phyloP scores from a whole-genome alignment of 2,113 vertebrate genomes.

The Neolamprologus brichardi region DNA sequence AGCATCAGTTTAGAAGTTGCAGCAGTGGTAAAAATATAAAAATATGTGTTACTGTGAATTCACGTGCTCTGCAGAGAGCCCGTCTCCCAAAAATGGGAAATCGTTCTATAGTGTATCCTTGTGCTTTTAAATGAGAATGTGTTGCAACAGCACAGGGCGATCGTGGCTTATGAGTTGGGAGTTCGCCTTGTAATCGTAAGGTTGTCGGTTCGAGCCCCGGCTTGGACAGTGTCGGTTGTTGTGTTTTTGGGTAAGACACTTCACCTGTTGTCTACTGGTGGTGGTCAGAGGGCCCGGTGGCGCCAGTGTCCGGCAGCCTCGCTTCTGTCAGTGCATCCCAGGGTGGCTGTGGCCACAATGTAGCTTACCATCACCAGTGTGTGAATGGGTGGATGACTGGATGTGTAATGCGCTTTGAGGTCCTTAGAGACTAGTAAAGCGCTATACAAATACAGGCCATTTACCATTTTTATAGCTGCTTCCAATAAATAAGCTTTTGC shows the following conservation, averaged over 20 bases:
- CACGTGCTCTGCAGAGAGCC: neutral
- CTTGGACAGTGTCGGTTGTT: fast-evolving
- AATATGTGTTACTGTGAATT: neutral
- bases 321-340: fast-evolving
- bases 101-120: fast-evolving
- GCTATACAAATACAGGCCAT: fast-evolving
- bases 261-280: fast-evolving
- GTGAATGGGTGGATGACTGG: fast-evolving
- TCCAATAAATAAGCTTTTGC: neutral
- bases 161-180: fast-evolving
- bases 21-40: neutral
- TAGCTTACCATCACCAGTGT: fast-evolving
- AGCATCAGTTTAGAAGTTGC: fast-evolving
- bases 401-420: fast-evolving
- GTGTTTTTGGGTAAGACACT: fast-evolving
- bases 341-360: neutral
- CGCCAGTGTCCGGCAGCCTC: fast-evolving
- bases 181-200: fast-evolving
- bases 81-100: fast-evolving
- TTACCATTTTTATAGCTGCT: neutral
- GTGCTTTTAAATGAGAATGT: neutral
- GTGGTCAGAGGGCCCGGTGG: neutral
- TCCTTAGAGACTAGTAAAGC: fast-evolving
- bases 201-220: fast-evolving
- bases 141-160: fast-evolving